Base-by-base conservation (phyloP, 92 coral and sea anemone species). In the Montipora capitata region DNA sequence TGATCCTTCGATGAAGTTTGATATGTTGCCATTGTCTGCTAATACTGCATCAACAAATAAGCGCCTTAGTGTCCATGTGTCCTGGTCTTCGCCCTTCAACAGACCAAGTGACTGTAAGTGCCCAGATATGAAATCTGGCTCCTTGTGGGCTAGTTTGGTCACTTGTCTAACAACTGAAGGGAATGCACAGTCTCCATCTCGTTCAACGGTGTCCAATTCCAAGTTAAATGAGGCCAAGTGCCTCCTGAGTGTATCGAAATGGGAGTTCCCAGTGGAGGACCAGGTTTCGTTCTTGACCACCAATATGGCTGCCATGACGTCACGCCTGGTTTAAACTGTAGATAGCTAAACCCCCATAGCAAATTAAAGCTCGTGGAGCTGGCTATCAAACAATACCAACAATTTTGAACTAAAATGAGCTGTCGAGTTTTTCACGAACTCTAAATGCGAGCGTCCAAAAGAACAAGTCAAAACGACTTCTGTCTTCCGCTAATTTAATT, bases 131-230 rank as follows among this genome's bases (percentile, higher is more conserved):
- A 14, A 42, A 16, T 13, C 75, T 44, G 58, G 39, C 35, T 75
- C 89, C 66, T 74, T 18, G 7, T 4, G n/a, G 10, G 89, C 73
- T 43, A 51, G 67, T 77, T 58, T 77, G 13, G 52, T 39, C 5
- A 59, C 69, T 17, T 77, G 70, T 12, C 83, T 81, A 15, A 88
- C 81, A 15, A 88, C 16, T 56, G 81, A 63, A 10, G 68, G 38
- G 42, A 88, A 81, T 2, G 92, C 92, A 65, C 88, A 82, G 52
- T 88, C 92, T 51, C 91, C 87, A 49, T 88, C 92, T 11, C 52
- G 70, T n/a, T 44, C 11, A 15, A 88, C 54, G 4, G 68, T 69
- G 54, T 88, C 88, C 45, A 88, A 44, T 62, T 82, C 48, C 45
- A 88, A 40, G 45, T 79, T 78, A 51, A 88, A 88, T 13, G 48